Evolutionary conservation across 2,888 invertebrate species (phyloP), one percentile per base, ranked within the genome.

Genomic region (Gryllus longicercus): DNA sequence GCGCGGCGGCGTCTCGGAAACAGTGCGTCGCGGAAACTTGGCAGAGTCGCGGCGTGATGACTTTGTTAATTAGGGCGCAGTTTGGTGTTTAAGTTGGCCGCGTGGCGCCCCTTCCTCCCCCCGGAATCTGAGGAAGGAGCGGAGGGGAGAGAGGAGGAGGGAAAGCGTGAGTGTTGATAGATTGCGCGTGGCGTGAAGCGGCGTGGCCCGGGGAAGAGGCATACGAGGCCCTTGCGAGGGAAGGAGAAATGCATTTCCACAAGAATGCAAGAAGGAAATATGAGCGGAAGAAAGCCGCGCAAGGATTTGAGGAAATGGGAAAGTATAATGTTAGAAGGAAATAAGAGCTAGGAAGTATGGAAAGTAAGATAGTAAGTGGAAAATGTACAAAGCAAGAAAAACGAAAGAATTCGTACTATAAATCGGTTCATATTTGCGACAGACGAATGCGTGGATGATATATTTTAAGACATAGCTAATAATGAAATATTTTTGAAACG

Each of bases 61-160:
- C 63, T 63, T 63, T 63, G 63, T 63, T 63, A 63, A 63, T 63
- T 63, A 63, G 63, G 63, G n/a, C 63, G 63, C 16, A 63, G 63
- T 63, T 63, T 63, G 63, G 63, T 63, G 63, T 63, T 63, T 63
- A 63, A 63, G 63, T 63, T 63, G 63, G 63, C n/a, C 63, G n/a
- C 63, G 63, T 63, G 63, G n/a, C 63, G 63, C n/a, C 63, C 14
- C 63, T n/a, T 5, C 63, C 63, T 16, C 8, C 63, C 51, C 16
- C n/a, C 63, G 63, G 63, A 63, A n/a, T n/a, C 16, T 63, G 63
- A 4, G 63, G 14, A 38, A 14, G 16, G 11, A 14, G 63, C 0
- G 63, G 16, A 8, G 63, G 63, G 63, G 63, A 18, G 63, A 63
- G 63, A 10, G 18, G 63, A 16, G 63, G 63, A 16, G 51, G 16